Evolutionary conservation across 2,797 vertebrate species (phyloP), one percentile per base, ranked within the genome.

Genomic region (Gila robusta): DNA sequence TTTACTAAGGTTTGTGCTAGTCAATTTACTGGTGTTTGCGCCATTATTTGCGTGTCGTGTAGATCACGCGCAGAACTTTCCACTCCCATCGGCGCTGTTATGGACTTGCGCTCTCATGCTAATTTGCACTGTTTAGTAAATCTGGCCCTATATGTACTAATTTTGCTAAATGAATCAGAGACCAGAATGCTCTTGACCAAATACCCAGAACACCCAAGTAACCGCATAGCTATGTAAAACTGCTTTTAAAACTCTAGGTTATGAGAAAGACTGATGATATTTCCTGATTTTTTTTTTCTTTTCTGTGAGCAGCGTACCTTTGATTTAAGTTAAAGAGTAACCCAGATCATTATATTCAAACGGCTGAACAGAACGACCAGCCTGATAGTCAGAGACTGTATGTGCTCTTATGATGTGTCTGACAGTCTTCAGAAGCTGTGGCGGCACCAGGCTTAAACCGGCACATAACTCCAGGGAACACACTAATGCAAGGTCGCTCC

Each of bases 361-460:
- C 26, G 21, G 26, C 54, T 76, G 39, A 85, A 64, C 76, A 72
- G 70, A 37, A 62, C 32, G 23, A 19, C 52, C 70, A 28, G 67
- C 37, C 71, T 78, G 77, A 62, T 62, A 78, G 78, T 81, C 72
- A 66, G 71, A 85, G 80, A 26, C 74, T 79, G 17, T 21, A 59
- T 82, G 72, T 74, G 59, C 64, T 70, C 79, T 56, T 49, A 62
- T 77, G 44, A 84, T 84, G 26, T 39, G 67, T 78, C 64, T 87
- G 54, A 62, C 39, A 67, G 74, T 86, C 19, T 54, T 81, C 62
- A 11, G 32, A 85, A 41, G 67, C 80, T 86, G 79, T 79, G 2
- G 32, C 62, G 76, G 59, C 76, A 71, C 85, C 79, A 83, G 81
- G 79, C n/a, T 52, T 73, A 86, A 67, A 73, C 85, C 54, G 47